Evolutionary conservation across 2,797 vertebrate species (phyloP), one percentile per base, ranked within the genome.

Genomic region (Vultur gryphus): DNA sequence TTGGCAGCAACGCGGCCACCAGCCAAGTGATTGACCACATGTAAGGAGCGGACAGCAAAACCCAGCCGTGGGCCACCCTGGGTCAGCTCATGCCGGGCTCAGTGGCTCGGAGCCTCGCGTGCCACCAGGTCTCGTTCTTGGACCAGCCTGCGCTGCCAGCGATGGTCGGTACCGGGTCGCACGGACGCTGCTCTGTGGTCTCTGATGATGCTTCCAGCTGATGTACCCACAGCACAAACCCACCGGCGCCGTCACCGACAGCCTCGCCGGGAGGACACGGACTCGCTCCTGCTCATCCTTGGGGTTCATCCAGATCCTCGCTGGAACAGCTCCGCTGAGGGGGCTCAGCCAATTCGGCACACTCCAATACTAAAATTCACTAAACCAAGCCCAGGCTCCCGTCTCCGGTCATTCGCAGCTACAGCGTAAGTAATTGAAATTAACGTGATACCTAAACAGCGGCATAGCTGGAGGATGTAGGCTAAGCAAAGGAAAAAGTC

Each of bases 1-100:
- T 98, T 0, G 98, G 98, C 86, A 98, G 98, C 95, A 99, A 99
- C 0, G 98, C 99, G 0, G 99, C 99, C 77, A 98, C 98, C 80
- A 98, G 77, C 97, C 98, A 98, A 96, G 97, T 97, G 76, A 91
- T 81, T 39, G 98, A 99, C 92, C 99, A 98, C 0, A 97, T 97
- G 9, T 99, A 97, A 89, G 69, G 59, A 72, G 71, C 0, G 4
- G 57, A n/a, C 24, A 10, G 61, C 69, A 39, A 35, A 79, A 57
- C 33, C 46, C 67, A 25, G 35, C 26, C 54, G 8, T 2, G 5
- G 51, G 46, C 23, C n/a, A 6, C 54, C 57, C 26, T 3, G 64
- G 9, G 24, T 25, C 87, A 25, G 26, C 49, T 66, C 28, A 13
- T 5, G 19, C 65, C 4, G 0, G 86, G 39, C 26, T 54, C 1